These are phyloP conservation scores for Anseranas semipalmata DNA, from an alignment of 2,113 vertebrate species.

Conservation along the genomic window DNA sequence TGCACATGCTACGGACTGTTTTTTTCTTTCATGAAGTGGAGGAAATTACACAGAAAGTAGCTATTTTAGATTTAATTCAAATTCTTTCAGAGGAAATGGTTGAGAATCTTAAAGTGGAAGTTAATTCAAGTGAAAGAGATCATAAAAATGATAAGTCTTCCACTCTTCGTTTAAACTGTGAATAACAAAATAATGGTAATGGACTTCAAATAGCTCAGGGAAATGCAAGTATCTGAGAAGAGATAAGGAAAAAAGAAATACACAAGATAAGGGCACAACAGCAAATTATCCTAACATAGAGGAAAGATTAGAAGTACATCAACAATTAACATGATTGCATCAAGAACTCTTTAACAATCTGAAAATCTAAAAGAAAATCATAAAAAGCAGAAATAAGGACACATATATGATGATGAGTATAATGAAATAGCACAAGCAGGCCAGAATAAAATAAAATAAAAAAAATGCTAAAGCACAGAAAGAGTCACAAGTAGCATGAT, in stretches of 20 bases:
- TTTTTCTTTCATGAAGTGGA: conserved; percentile 7
- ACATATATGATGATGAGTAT: not conserved
- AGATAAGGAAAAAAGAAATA: conserved; percentile 39
- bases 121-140: conserved; percentile 63
- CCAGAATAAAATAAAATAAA: not conserved
- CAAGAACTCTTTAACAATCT: not conserved
- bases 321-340: conserved; percentile 38
- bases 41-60: conserved; percentile 36
- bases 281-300: conserved; percentile 7
- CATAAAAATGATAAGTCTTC: conserved; percentile 47
- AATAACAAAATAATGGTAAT: conserved; percentile 65
- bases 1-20: not conserved
- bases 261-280: conserved; percentile 35
- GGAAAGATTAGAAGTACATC: not conserved
- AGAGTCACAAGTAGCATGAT: not conserved
- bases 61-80: conserved; percentile 30
- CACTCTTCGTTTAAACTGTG: conserved; percentile 28
- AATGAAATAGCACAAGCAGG: not conserved
- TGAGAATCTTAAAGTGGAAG: conserved; percentile 47
- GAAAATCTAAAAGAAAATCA: conserved; percentile 1
- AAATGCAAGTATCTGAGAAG: conserved; percentile 23
- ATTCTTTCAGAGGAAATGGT: conserved; percentile 23
- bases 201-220: conserved; percentile 52
- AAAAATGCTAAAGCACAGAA: not conserved
- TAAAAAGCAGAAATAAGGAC: not conserved